phyloP scores from a whole-genome alignment of 1,140 invertebrate genomes.

The Drosophila serrata region DNA sequence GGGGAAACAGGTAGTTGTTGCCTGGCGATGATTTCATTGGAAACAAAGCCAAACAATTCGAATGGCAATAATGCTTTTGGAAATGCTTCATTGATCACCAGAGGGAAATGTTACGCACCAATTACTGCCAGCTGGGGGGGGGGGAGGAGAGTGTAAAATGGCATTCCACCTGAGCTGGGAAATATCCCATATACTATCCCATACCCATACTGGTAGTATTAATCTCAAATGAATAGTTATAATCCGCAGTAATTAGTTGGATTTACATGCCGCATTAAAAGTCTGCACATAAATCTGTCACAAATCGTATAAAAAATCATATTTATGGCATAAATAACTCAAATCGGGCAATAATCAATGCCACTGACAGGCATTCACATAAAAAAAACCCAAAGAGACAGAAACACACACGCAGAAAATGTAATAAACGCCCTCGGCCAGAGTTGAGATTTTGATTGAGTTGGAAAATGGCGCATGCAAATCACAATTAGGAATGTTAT shows the following conservation, averaged over 20 bases:
- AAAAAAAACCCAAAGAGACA: not conserved
- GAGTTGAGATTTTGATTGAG: slow-evolving; percentile 35
- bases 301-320: slow-evolving; percentile 32
- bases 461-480: slow-evolving; percentile 44
- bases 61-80: slow-evolving; percentile 50
- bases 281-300: slow-evolving; percentile 34
- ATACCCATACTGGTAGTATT: too few relatives aligned
- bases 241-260: not conserved
- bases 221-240: not conserved
- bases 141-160: not conserved
- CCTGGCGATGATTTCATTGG: slow-evolving; percentile 56
- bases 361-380: slow-evolving; percentile 21
- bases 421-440: slow-evolving; percentile 39
- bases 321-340: slow-evolving; percentile 35
- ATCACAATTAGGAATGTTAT: slow-evolving; percentile 54
- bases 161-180: slow-evolving; percentile 7
- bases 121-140: slow-evolving; percentile 10
- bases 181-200: not conserved
- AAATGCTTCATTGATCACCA: slow-evolving; percentile 44
- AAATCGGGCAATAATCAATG: slow-evolving; percentile 34
- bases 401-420: slow-evolving; percentile 22
- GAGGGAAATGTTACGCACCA: slow-evolving; percentile 52
- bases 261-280: slow-evolving; percentile 11
- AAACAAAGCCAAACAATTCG: slow-evolving; percentile 54
- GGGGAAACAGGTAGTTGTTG: slow-evolving; percentile 55